Evolutionary conservation across 2,797 vertebrate genomes (phyloP).

Genomic region (Falco novaeseelandiae): DNA sequence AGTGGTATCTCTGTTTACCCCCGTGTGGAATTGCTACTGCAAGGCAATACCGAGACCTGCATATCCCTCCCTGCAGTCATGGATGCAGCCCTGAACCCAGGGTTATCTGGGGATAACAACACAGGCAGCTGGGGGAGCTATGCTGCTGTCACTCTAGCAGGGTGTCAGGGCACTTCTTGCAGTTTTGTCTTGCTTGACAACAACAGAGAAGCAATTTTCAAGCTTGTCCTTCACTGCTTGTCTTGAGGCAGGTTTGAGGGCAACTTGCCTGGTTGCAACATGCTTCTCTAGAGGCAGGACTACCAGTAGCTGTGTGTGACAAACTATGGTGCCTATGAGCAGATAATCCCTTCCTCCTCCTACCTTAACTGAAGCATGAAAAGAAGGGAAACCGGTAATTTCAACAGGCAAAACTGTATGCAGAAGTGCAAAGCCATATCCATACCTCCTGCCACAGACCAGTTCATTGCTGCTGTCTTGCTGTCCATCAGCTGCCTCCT

Average conservation of each 20-base stretch:
- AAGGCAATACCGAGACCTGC: not conserved
- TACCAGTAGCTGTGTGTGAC: not conserved
- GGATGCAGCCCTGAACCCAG: not conserved
- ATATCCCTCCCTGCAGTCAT: not conserved
- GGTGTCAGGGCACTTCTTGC: not conserved
- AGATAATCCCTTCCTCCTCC: not conserved
- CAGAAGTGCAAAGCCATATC: not conserved
- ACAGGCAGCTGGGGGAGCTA: not conserved
- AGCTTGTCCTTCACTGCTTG: not conserved
- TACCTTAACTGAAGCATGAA: not conserved
- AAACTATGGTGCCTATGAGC: not conserved
- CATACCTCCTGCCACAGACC: not conserved
- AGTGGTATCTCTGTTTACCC: not conserved
- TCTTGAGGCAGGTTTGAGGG: not conserved
- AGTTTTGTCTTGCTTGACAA: not conserved
- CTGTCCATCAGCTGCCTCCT: not conserved
- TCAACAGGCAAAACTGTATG: not conserved
- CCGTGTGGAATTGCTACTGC: not conserved
- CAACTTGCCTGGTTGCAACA: not conserved
- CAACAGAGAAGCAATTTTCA: not conserved
- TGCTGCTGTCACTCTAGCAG: not conserved
- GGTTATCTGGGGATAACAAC: not conserved
- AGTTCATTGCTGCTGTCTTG: not conserved
- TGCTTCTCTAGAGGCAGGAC: not conserved
- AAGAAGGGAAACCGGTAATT: not conserved